A percentile compares a stretch with the other conserved stretches of the same genome.
Conservation (phyloP, 2,888 invertebrate species). For the Liodrosophila aerea region DNA sequence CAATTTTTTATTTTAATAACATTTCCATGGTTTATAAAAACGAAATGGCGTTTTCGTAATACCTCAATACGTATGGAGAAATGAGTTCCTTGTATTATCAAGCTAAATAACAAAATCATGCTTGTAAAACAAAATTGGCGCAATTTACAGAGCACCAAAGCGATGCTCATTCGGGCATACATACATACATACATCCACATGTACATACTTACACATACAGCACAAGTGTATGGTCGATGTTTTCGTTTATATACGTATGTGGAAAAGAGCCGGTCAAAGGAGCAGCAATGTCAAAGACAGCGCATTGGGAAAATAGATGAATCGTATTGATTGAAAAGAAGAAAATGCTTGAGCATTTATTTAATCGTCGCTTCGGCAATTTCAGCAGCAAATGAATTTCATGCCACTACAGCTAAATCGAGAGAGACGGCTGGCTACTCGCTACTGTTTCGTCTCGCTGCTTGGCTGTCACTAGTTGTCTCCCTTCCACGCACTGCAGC, state of each 20-base stretch:
- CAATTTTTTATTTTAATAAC: no score
- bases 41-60: no score
- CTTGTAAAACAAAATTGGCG: slow-evolving; percentile 33
- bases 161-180: slow-evolving; percentile 4
- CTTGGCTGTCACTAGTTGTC: slow-evolving; percentile 18
- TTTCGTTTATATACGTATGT: not conserved
- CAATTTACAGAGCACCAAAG: slow-evolving; percentile 27
- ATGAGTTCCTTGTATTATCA: no score
- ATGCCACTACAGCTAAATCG: slow-evolving; percentile 19
- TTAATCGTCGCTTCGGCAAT: slow-evolving; percentile 4
- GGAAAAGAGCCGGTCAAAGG: not conserved
- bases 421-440: slow-evolving; percentile 21
- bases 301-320: not conserved
- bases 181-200: slow-evolving; percentile 7
- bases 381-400: slow-evolving; percentile 33
- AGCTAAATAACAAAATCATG: not conserved
- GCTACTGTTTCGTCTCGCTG: slow-evolving; percentile 20
- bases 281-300: not conserved
- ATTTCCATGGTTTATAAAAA: no score
- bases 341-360: slow-evolving; percentile 3
- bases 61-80: no score
- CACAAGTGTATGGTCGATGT: slow-evolving; percentile 4
- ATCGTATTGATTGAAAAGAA: not conserved
- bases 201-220: slow-evolving; percentile 1
- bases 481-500: slow-evolving; percentile 6